Conservation (phyloP, 2,888 invertebrate species). For the Elmis aenea region DNA sequence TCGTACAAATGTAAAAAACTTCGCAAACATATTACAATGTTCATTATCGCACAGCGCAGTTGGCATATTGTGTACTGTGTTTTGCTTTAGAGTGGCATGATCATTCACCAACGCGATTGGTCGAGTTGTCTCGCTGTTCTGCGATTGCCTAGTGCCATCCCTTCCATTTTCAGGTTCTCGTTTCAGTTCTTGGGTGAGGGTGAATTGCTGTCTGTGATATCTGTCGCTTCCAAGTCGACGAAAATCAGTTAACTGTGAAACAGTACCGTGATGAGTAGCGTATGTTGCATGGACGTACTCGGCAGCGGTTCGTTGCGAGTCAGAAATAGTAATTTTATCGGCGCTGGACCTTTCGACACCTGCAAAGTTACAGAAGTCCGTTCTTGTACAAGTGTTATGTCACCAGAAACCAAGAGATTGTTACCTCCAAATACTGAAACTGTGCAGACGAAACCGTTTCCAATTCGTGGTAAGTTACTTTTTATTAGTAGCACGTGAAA, state of each 20-base stretch:
- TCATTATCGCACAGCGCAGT: neutral
- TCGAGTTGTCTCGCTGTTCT: slow-evolving; percentile 5
- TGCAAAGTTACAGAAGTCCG: slow-evolving; percentile 40
- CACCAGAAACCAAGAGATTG: slow-evolving; percentile 60
- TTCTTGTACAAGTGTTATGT: slow-evolving; percentile 65
- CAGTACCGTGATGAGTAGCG: slow-evolving; percentile 35
- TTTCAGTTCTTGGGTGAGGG: slow-evolving; percentile 1
- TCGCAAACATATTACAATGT: too few relatives aligned
- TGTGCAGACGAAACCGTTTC: slow-evolving; percentile 85
- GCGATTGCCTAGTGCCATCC: slow-evolving; percentile 16
- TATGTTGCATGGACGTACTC: slow-evolving; percentile 37
- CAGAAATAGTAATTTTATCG: slow-evolving; percentile 36
- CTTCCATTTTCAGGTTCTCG: slow-evolving; percentile 8
- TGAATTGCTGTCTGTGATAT: slow-evolving; percentile 7
- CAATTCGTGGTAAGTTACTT: slow-evolving; percentile 65
- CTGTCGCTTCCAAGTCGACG: neutral
- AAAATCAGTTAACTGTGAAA: neutral
- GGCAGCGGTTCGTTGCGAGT: slow-evolving; percentile 45
- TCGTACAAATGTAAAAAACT: too few relatives aligned
- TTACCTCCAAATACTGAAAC: slow-evolving; percentile 78
- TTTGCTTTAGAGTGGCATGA: slow-evolving; percentile 13
- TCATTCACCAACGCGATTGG: slow-evolving; percentile 17
- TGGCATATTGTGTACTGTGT: neutral
- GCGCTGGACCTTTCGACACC: slow-evolving; percentile 30
- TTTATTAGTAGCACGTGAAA: neutral